These are phyloP conservation scores for Petrophora chlorosata DNA, from an alignment of 2,888 invertebrate genomes.

Conservation along the genomic window DNA sequence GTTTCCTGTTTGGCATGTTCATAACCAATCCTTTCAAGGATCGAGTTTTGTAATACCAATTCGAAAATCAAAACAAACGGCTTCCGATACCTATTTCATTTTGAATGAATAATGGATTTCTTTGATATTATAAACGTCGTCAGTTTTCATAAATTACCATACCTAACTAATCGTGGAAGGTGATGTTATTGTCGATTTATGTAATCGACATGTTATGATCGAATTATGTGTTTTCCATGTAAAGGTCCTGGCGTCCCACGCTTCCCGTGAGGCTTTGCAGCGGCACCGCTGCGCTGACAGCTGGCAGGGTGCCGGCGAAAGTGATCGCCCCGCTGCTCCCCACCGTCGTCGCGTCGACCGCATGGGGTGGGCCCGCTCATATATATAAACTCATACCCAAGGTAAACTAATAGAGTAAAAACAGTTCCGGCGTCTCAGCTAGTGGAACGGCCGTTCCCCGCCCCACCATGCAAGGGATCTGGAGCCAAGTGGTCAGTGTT, in stretches of 20 bases:
- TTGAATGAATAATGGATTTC: no score
- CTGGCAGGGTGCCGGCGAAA: slow-evolving; percentile 61
- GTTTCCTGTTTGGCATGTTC: no score
- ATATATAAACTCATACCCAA: slow-evolving; percentile 68
- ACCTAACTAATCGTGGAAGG: no score
- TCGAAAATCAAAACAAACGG: no score
- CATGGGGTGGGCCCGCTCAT: slow-evolving; percentile 64
- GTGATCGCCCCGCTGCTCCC: slow-evolving; percentile 56
- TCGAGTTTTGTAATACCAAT: no score
- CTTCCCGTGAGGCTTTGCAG: slow-evolving; percentile 36
- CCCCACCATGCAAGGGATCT: slow-evolving; percentile 84
- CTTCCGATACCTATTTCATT: no score
- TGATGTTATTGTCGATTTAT: neutral
- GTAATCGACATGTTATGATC: neutral
- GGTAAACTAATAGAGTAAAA: slow-evolving; percentile 67
- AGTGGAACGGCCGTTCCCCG: slow-evolving; percentile 69
- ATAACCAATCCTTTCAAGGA: no score
- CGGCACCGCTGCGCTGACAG: slow-evolving; percentile 8
- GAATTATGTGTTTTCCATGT: neutral
- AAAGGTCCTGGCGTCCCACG: slow-evolving; percentile 41
- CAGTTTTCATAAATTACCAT: no score
- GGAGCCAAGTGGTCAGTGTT: slow-evolving; percentile 85
- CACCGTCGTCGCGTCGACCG: slow-evolving; percentile 41
- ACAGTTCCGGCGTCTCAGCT: slow-evolving; percentile 69
- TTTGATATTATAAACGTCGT: no score